A percentile compares a stretch with the other conserved stretches of the same genome.
phyloP scores from a whole-genome alignment of 2,113 vertebrate species.

The Ictidomys tridecemlineatus region DNA sequence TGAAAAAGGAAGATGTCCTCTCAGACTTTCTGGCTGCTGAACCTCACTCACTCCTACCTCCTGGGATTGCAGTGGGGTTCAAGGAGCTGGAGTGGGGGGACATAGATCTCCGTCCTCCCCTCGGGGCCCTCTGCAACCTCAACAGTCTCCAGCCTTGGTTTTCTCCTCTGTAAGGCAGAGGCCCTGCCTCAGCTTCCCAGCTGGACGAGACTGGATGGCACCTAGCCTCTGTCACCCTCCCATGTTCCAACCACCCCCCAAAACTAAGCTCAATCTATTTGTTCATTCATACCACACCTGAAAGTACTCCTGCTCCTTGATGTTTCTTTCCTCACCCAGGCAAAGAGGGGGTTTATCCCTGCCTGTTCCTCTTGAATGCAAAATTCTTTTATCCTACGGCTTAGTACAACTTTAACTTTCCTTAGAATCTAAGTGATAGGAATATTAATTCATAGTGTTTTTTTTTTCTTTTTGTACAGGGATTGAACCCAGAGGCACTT shows the following conservation, averaged over 20 bases:
- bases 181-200: not conserved
- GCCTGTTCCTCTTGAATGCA: not conserved
- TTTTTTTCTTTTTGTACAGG: too few species aligned
- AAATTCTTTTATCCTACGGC: too few species aligned
- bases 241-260: not conserved
- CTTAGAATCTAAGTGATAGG: not conserved
- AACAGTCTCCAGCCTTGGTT: not conserved
- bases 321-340: not conserved
- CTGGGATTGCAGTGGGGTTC: not conserved
- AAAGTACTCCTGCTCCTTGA: not conserved
- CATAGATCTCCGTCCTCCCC: too few species aligned
- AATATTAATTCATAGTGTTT: not conserved
- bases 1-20: not conserved
- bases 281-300: not conserved
- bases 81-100: not conserved
- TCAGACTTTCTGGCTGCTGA: not conserved
- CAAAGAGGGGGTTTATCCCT: not conserved
- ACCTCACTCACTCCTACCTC: not conserved
- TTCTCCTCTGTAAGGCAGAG: not conserved
- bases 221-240: too few species aligned
- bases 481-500: too few species aligned
- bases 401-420: not conserved
- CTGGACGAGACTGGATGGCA: not conserved
- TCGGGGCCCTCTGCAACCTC: not conserved
- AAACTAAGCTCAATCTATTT: not conserved